phyloP scores from a whole-genome alignment of 1,140 invertebrate genomes.

The Rhopalosiphum maidis region DNA sequence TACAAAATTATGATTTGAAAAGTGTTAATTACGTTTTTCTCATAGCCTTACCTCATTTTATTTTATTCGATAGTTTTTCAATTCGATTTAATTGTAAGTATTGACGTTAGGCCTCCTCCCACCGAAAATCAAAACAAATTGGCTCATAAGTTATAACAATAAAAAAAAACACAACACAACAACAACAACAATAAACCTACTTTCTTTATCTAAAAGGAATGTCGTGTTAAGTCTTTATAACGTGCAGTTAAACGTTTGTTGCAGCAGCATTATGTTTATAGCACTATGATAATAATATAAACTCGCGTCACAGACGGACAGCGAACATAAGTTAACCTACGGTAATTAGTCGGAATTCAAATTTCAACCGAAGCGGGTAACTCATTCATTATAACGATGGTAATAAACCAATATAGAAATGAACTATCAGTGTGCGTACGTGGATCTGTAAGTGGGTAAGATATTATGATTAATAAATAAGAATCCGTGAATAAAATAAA shows the following conservation, averaged over 20 bases:
- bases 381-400: background rate
- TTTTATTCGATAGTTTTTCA: conserved; percentile 24
- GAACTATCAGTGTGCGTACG: background rate
- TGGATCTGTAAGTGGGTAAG: background rate
- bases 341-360: conserved; percentile 12
- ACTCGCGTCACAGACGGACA: background rate
- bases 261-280: background rate
- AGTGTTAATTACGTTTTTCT: conserved; percentile 10
- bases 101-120: background rate
- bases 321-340: background rate
- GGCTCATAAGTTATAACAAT: background rate
- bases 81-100: background rate
- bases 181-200: conserved; percentile 26
- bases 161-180: background rate
- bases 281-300: background rate
- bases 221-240: conserved; percentile 28
- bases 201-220: conserved; percentile 49
- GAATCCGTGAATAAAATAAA: background rate
- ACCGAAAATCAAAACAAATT: conserved; percentile 12
- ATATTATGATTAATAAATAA: background rate
- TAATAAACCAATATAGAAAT: background rate
- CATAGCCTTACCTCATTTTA: background rate
- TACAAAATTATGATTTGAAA: background rate
- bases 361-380: conserved; percentile 14
- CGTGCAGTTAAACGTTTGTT: background rate